Conservation (phyloP, 2,113 vertebrate genomes). For the Cynopterus brachyotis region DNA sequence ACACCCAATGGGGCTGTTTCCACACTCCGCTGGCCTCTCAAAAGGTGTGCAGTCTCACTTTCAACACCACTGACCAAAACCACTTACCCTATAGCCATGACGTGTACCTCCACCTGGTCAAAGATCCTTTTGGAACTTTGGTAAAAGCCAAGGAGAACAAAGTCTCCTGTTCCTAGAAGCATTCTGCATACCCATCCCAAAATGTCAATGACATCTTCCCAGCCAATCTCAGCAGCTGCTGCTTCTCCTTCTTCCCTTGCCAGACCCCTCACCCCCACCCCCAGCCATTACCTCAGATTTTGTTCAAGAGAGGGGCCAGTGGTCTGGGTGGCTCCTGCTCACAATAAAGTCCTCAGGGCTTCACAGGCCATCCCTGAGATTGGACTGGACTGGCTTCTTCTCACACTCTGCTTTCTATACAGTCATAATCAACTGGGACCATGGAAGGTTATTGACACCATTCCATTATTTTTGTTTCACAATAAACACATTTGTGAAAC, state of each 20-base stretch:
- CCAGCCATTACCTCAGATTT: neutral
- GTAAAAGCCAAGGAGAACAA: neutral
- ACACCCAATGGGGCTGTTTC: neutral
- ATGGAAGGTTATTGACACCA: neutral
- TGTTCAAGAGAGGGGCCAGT: neutral
- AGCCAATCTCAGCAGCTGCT: neutral
- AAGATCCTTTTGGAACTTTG: neutral
- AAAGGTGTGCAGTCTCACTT: neutral
- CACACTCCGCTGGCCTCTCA: too few relatives aligned
- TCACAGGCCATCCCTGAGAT: fast-evolving
- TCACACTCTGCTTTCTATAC: too few relatives aligned
- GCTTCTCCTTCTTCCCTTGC: neutral
- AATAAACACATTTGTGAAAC: neutral
- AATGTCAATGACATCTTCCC: neutral
- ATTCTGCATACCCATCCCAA: neutral
- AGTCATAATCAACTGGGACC: neutral
- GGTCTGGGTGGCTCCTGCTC: too few relatives aligned
- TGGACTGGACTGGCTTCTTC: neutral
- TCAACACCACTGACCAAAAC: too few relatives aligned
- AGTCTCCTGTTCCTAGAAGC: neutral
- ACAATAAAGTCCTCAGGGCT: neutral
- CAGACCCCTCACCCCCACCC: too few relatives aligned
- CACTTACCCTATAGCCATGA: neutral
- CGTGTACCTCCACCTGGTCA: fast-evolving
- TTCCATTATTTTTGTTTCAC: neutral